A percentile compares a stretch with the other conserved stretches of the same genome.
phyloP scores from a whole-genome alignment of 2,797 vertebrate species.

The Anas bahamensis region DNA sequence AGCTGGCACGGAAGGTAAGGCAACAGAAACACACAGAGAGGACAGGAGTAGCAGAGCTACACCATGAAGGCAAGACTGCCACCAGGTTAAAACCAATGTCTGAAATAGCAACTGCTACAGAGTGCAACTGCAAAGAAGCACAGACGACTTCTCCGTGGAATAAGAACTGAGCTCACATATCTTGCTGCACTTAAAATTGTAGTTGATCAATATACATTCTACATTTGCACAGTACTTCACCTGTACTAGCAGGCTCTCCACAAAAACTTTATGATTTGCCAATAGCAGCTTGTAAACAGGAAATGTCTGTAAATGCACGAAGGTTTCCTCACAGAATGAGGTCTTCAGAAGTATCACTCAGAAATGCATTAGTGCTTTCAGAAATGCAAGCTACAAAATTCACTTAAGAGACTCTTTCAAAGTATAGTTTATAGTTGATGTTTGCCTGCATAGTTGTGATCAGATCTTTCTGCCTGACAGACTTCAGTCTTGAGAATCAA shows the following conservation, averaged over 20 bases:
- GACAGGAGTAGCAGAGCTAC: not conserved
- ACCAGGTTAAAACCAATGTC: not conserved
- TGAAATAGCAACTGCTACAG: not conserved
- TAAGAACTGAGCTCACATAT: not conserved
- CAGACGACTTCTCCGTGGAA: not conserved
- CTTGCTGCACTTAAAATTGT: not conserved
- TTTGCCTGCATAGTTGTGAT: not conserved
- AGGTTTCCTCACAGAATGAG: not conserved
- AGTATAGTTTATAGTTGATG: not conserved
- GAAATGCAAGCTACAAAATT: not conserved
- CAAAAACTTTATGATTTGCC: not conserved
- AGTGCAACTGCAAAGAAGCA: not conserved
- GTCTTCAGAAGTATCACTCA: not conserved
- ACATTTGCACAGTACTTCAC: not conserved
- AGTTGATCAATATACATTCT: not conserved
- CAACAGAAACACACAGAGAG: fast-evolving
- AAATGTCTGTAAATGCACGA: not conserved
- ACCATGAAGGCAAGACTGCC: not conserved
- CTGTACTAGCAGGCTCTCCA: not conserved
- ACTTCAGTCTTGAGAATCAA: not conserved
- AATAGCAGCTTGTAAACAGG: not conserved
- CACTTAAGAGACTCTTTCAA: not conserved
- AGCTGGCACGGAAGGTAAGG: not conserved
- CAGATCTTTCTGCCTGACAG: not conserved
- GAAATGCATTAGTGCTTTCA: not conserved